phyloP scores from a whole-genome alignment of 2,797 vertebrate genomes.

The Prionace glauca region DNA sequence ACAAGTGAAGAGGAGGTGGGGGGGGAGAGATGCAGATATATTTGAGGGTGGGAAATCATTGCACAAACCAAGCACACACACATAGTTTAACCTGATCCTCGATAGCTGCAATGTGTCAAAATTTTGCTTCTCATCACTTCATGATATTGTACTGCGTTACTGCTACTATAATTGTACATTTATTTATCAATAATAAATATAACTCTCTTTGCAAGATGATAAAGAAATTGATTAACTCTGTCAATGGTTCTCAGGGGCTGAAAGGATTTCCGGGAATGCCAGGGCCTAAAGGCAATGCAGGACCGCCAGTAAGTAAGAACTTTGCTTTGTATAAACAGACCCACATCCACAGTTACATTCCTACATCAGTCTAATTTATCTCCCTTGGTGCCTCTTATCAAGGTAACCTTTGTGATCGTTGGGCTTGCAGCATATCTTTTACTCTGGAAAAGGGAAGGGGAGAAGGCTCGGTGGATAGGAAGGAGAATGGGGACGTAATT shows the following conservation, averaged over 20 bases:
- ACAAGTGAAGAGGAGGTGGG: no score
- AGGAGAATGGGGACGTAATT: not conserved
- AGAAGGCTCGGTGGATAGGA: not conserved
- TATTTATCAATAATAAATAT: not conserved
- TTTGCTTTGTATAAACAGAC: no score
- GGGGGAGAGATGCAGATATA: no score
- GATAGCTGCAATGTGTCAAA: not conserved
- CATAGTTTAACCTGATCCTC: not conserved
- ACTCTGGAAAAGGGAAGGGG: not conserved
- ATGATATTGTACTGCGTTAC: not conserved
- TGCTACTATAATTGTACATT: not conserved
- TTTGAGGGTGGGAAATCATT: no score
- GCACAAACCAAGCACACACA: not conserved
- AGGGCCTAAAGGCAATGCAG: slow-evolving; percentile 61
- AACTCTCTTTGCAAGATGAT: not conserved
- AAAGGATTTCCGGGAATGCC: slow-evolving; percentile 71
- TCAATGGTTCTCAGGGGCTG: slow-evolving; percentile 60
- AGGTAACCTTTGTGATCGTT: not conserved
- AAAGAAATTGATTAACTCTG: not conserved
- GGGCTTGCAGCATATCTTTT: not conserved
- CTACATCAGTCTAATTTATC: not conserved
- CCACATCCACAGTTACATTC: not conserved
- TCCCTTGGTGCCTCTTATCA: not conserved
- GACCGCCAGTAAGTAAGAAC: slow-evolving; percentile 62
- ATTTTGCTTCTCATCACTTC: not conserved